These are phyloP conservation scores for Notothenia coriiceps DNA, from an alignment of 2,113 vertebrate species.

Conservation along the genomic window DNA sequence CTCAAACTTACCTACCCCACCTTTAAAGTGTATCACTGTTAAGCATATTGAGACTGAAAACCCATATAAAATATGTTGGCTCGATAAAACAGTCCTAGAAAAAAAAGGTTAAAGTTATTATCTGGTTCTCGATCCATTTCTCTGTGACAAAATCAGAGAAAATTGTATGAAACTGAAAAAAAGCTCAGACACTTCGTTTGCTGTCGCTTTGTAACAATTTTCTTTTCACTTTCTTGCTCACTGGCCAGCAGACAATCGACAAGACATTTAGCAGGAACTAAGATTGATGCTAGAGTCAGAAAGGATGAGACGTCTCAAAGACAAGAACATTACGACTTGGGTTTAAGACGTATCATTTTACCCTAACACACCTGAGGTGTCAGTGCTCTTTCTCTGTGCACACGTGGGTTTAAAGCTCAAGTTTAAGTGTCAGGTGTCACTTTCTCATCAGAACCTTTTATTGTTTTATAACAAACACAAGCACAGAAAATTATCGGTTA, in stretches of 20 bases:
- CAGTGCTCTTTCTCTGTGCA: conserved; percentile 10
- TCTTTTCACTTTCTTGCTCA: background rate
- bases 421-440: conserved; percentile 71
- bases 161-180: conserved; percentile 2
- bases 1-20: no score
- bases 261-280: background rate
- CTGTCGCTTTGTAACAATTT: background rate
- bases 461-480: background rate
- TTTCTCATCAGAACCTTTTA: conserved; percentile 65
- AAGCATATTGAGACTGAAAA: background rate
- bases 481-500: background rate
- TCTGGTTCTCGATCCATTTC: background rate
- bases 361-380: conserved; percentile 51
- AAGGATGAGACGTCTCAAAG: conserved; percentile 30
- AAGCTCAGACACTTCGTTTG: background rate
- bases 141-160: background rate
- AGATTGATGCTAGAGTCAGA: background rate
- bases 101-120: background rate
- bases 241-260: background rate
- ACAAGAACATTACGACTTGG: conserved; percentile 13
- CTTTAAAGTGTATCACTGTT: background rate
- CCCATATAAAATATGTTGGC: background rate
- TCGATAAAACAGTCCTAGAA: background rate
- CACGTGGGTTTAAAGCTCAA: conserved; percentile 12
- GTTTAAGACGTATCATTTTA: conserved; percentile 30